Percentiles rank a stretch among this genome's conserved stretches.
phyloP scores from a whole-genome alignment of 2,797 vertebrate species.

The Morus bassanus region DNA sequence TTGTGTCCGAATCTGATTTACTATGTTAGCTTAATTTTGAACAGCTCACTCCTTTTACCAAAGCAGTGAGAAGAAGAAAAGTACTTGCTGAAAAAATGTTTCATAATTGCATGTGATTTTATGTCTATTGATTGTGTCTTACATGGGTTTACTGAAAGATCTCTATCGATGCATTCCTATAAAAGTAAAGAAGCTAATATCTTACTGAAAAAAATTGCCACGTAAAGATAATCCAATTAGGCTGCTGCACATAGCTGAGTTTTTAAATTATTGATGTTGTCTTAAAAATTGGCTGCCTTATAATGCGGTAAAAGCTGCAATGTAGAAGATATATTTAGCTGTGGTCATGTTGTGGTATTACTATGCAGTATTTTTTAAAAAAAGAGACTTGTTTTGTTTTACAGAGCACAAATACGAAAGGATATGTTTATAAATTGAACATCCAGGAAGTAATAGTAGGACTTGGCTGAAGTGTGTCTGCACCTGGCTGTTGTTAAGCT shows the following conservation, averaged over 20 bases:
- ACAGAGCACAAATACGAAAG: background rate
- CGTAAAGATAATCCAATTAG: slow-evolving; percentile 28
- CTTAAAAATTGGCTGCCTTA: background rate
- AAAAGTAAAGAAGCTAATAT: background rate
- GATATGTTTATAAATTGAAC: background rate
- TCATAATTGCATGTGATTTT: background rate
- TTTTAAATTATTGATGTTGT: slow-evolving; percentile 43
- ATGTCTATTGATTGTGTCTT: background rate
- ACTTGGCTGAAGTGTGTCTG: background rate
- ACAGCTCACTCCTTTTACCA: background rate
- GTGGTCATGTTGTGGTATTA: background rate
- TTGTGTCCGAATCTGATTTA: background rate
- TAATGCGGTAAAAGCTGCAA: slow-evolving; percentile 13
- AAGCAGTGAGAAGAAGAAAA: background rate
- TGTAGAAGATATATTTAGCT: slow-evolving; percentile 2
- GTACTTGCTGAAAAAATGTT: background rate
- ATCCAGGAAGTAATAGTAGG: background rate
- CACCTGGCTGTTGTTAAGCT: background rate
- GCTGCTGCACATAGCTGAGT: background rate
- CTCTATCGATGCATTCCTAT: background rate
- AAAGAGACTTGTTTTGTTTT: background rate
- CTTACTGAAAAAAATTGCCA: background rate
- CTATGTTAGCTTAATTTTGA: background rate
- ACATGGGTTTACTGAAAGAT: background rate
- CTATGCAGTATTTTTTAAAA: background rate